Percentiles rank a stretch among this genome's conserved stretches.
These are phyloP conservation scores for Diphyllodes magnificus DNA, from an alignment of 2,113 vertebrate genomes.

Conservation along the genomic window DNA sequence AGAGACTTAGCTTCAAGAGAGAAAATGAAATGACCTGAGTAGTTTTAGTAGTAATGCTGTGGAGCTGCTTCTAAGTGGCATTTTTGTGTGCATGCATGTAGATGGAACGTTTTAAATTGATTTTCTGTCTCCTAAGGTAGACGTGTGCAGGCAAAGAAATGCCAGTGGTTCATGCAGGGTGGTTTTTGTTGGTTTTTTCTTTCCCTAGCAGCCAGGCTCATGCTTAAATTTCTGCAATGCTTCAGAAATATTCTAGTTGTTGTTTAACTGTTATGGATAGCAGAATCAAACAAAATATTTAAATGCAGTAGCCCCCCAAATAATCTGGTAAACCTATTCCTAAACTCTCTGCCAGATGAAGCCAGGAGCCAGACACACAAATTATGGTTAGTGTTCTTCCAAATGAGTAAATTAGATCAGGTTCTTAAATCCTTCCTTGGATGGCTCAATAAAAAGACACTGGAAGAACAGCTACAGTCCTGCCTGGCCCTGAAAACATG, in stretches of 20 bases:
- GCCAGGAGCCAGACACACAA: not conserved
- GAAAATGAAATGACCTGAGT: not conserved
- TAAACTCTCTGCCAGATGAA: not conserved
- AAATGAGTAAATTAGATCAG: not conserved
- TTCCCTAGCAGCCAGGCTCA: not conserved
- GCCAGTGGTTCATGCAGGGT: not conserved
- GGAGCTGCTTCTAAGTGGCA: not conserved
- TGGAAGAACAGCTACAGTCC: not conserved
- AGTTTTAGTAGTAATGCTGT: not conserved
- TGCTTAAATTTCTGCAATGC: not conserved
- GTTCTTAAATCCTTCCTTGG: not conserved
- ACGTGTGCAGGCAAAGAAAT: not conserved
- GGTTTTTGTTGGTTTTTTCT: not conserved
- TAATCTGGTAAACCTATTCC: not conserved
- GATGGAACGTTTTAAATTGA: not conserved
- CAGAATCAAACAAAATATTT: not conserved
- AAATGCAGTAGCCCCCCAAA: not conserved
- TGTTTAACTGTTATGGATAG: not conserved
- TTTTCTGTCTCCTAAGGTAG: not conserved
- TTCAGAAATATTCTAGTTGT: not conserved
- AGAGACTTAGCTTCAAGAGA: not conserved
- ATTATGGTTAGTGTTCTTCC: not conserved
- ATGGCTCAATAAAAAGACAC: not conserved
- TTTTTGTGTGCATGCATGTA: not conserved
- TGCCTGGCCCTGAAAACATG: not conserved